Conservation (phyloP, 2,888 invertebrate species). For the Itoplectis maculator region DNA sequence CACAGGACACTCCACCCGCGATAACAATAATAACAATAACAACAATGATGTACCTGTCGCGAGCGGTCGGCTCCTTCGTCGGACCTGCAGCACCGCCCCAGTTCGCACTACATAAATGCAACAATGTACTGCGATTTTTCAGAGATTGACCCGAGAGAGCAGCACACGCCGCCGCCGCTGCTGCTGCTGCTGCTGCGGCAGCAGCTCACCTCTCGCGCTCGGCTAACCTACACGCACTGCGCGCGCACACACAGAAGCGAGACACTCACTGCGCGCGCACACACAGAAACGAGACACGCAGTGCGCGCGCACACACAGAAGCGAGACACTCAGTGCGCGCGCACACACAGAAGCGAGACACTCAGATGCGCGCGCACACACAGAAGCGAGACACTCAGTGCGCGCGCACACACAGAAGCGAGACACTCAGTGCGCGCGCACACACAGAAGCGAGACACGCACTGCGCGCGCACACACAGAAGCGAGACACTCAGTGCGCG, state of each 20-base stretch:
- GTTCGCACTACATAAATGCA: neutral
- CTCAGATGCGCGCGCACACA: no score
- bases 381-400: no score
- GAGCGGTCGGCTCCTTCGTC: neutral
- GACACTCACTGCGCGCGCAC: no score
- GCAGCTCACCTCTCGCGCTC: neutral
- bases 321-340: no score
- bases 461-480: no score
- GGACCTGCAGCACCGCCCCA: neutral
- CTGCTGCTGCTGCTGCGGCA: slow-evolving; percentile 1
- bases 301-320: neutral
- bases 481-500: no score
- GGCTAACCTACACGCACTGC: neutral
- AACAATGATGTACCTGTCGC: slow-evolving; percentile 72
- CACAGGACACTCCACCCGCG: no score
- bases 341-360: no score
- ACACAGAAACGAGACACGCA: no score
- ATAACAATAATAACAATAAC: neutral
- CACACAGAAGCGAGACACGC: no score
- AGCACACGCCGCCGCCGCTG: neutral
- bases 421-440: no score
- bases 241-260: neutral
- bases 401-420: no score
- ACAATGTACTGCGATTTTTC: neutral
- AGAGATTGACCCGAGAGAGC: neutral